Evolutionary conservation across 2,888 invertebrate species (phyloP), one percentile per base, ranked within the genome.

Genomic region (Cheilosia vernalis): DNA sequence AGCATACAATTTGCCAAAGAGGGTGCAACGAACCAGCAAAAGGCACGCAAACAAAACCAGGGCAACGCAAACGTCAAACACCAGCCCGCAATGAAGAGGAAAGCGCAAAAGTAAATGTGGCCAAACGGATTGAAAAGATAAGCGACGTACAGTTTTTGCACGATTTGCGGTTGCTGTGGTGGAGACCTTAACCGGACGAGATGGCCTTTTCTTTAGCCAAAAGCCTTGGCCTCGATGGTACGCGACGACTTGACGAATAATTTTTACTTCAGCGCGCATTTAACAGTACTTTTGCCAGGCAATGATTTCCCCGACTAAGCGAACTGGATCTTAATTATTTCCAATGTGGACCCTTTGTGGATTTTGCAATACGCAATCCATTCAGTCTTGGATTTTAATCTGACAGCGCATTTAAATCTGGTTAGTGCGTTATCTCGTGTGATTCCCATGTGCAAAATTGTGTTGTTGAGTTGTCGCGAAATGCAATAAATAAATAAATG

Each of bases 211-310:
- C 55, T 67, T 60, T 69, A 73, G 61, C 78, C 72, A 40, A 49
- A 81, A 83, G 73, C 83, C 83, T 83, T 83, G 83, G 83, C 83
- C 83, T 79, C 83, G 83, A 83, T 83, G 79, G 83, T 72, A 27
- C 4, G 33, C 58, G 51, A 55, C 40, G 44, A 55, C 40, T 77
- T 44, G 21, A 55, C 27, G 61, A 82, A 40, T 70, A 42, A 55
- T 40, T 64, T 51, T 51, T 24, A 2, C n/a, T 51, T 61, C 58
- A 30, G 33, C 17, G 33, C 17, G 0, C 24, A 47, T 55, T 56
- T 56, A 76, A 67, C 76, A 60, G 76, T 49, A 66, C 66, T 67
- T 67, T 64, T 30, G 30, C 19, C 5, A 15, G 44, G 6, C 33
- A 49, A 4, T 33, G 37, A 13, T 19, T 42, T 9, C 7, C 4